Evolutionary conservation across 1,140 invertebrate genomes (phyloP).

Genomic region (Daktulosphaira vitifoliae): DNA sequence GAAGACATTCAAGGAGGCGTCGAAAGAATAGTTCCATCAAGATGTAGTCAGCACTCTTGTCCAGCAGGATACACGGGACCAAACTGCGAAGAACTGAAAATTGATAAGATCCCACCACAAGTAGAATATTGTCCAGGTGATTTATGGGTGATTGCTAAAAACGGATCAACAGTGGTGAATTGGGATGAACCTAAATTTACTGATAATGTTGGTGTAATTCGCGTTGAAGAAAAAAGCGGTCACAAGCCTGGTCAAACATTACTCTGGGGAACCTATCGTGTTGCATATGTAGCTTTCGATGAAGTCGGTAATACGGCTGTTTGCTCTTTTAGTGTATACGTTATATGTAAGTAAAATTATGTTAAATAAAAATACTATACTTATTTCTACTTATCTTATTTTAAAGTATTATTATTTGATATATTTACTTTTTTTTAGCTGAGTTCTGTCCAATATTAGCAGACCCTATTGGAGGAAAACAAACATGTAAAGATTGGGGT

Average conservation of each 20-base stretch:
- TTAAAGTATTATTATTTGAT: not conserved
- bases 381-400: not conserved
- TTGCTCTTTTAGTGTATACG: slow-evolving; percentile 89
- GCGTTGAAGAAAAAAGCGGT: slow-evolving; percentile 74
- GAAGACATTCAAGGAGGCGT: slow-evolving; percentile 81
- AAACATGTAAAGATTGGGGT: slow-evolving; percentile 91
- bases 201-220: slow-evolving; percentile 73
- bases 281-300: slow-evolving; percentile 89
- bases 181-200: slow-evolving; percentile 90
- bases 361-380: too few relatives aligned
- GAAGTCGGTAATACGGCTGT: slow-evolving; percentile 80
- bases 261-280: slow-evolving; percentile 84
- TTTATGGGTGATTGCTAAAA: slow-evolving; percentile 85
- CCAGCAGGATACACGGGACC: slow-evolving; percentile 72
- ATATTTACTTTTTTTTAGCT: slow-evolving; percentile 48
- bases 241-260: slow-evolving; percentile 84
- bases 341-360: slow-evolving; percentile 59
- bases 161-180: slow-evolving; percentile 81
- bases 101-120: slow-evolving; percentile 76
- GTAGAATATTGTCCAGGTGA: slow-evolving; percentile 86
- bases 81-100: slow-evolving; percentile 73
- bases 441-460: slow-evolving; percentile 80
- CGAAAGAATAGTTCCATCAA: slow-evolving; percentile 80
- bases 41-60: slow-evolving; percentile 79
- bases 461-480: slow-evolving; percentile 80